Conservation (phyloP, 1,140 invertebrate species). For the Drosophila kohkoa region DNA sequence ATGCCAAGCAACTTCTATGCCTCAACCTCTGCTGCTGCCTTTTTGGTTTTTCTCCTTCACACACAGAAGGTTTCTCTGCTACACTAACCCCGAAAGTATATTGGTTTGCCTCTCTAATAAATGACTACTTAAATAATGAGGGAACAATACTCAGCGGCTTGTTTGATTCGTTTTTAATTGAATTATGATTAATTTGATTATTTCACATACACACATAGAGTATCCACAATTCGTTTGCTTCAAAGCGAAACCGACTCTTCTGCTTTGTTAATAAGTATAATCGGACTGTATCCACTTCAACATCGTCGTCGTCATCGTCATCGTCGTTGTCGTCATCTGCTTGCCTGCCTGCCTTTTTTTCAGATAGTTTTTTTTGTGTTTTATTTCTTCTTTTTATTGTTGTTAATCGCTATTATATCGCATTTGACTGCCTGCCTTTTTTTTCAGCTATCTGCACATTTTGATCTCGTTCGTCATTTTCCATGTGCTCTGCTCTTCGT, state of each 20-base stretch:
- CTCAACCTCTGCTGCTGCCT: conserved; percentile 12
- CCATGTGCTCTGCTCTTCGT: conserved; percentile 27
- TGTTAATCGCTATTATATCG: conserved; percentile 82
- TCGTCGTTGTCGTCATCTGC: conserved; percentile 40
- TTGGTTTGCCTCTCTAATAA: not conserved
- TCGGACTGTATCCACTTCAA: conserved; percentile 31
- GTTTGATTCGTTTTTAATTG: not conserved
- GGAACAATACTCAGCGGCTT: too few species aligned
- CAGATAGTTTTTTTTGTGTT: conserved; percentile 9
- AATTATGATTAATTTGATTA: conserved; percentile 5
- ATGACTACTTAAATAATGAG: not conserved
- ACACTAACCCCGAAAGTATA: conserved; percentile 6
- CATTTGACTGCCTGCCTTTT: conserved; percentile 44
- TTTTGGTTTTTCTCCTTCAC: not conserved
- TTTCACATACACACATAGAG: not conserved
- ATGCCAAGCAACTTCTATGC: conserved; percentile 19
- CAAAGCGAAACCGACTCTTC: not conserved
- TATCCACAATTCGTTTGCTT: not conserved
- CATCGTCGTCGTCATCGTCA: conserved; percentile 25
- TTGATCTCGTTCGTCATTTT: conserved; percentile 72
- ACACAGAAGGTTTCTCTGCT: conserved; percentile 22
- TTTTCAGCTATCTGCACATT: conserved; percentile 57
- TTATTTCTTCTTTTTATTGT: conserved; percentile 64
- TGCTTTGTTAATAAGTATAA: conserved; percentile 40
- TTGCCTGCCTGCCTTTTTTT: conserved; percentile 10